Evolutionary conservation across 2,888 invertebrate genomes (phyloP), one percentile per base, ranked within the genome.

Genomic region (Dorcus parallelipipedus): DNA sequence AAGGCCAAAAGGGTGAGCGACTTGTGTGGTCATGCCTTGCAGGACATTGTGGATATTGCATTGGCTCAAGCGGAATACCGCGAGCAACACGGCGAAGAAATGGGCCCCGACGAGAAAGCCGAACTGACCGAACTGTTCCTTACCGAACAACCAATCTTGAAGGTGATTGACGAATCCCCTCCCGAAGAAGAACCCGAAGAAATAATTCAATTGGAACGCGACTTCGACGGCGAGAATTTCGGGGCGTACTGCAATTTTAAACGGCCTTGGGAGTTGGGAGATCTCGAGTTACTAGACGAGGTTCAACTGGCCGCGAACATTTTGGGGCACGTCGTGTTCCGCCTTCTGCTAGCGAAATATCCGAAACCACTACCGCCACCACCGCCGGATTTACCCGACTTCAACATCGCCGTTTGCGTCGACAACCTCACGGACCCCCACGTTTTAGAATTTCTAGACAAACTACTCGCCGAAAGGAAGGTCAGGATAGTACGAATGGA

Each of bases 51-150:
- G 1, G 83, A 84, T 70, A 81, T 84, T 42, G 81, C 84, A 0
- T 72, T 83, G 2, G 82, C 80, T 69, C 78, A 79, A 61, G 80
- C 76, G 2, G 83, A 84, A 62, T 85, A 79, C 66, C 80, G 77
- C 64, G 72, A 72, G 54, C 61, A 78, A 9, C 76, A 73, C 58
- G 69, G 71, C 7, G 68, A 69, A 20, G 76, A 45, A 10, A 17
- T 45, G 14, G 20, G 20, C 9, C 17, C 79, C 8, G 75, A 79
- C 60, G 78, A 82, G 59, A 79, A 81, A 68, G 78, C 80, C 49
- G 81, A 84, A 66, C 85, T 86, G 83, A 83, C 82, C 69, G 75
- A 74, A 20, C 73, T 86, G 47, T 87, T 85, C 69, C 75, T 80
- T 47, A 82, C 80, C 64, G 77, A 79, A 40, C 80, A 84, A 67